Evolutionary conservation across 2,888 invertebrate species (phyloP).

Genomic region (Alloscopus bannaensis): DNA sequence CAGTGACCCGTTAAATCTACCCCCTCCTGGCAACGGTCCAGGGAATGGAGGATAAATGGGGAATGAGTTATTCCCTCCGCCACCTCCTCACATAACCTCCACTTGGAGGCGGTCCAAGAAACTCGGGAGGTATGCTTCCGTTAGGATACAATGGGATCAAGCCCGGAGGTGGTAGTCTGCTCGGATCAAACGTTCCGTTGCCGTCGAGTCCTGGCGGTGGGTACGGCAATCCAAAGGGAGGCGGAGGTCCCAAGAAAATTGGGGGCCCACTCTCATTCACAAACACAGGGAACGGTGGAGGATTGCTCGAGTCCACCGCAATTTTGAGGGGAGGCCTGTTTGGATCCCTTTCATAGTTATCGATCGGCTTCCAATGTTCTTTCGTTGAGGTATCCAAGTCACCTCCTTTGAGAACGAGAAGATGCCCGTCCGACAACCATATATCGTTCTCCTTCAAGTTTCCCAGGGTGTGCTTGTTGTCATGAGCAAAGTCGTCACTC

Average conservation of each 20-base stretch:
- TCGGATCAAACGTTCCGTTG: conserved; percentile 72
- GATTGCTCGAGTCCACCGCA: conserved; percentile 85
- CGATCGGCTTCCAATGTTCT: conserved; percentile 86
- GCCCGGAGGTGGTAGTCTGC: conserved; percentile 71
- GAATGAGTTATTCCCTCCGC: conserved; percentile 79
- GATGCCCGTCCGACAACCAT: conserved; percentile 92
- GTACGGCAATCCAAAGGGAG: conserved; percentile 81
- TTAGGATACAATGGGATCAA: conserved; percentile 71
- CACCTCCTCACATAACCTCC: conserved; percentile 48
- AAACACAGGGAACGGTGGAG: conserved; percentile 95
- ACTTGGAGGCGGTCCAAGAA: conserved; percentile 64
- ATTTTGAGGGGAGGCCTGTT: conserved; percentile 85
- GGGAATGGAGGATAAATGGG: conserved; percentile 75
- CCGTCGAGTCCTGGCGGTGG: conserved; percentile 75
- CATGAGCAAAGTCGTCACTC: conserved; percentile 88
- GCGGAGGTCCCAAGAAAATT: conserved; percentile 87
- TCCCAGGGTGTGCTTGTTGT: conserved; percentile 87
- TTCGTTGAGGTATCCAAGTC: conserved; percentile 75
- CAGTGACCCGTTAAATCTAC: conserved; percentile 45
- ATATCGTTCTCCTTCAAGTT: conserved; percentile 90
- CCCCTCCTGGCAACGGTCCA: conserved; percentile 40
- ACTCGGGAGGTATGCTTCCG: conserved; percentile 70
- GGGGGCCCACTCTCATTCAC: conserved; percentile 90
- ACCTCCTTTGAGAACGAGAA: conserved; percentile 89
- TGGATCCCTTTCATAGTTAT: conserved; percentile 87